Conservation (phyloP, 2,888 invertebrate species). For the Xestia ashworthii region DNA sequence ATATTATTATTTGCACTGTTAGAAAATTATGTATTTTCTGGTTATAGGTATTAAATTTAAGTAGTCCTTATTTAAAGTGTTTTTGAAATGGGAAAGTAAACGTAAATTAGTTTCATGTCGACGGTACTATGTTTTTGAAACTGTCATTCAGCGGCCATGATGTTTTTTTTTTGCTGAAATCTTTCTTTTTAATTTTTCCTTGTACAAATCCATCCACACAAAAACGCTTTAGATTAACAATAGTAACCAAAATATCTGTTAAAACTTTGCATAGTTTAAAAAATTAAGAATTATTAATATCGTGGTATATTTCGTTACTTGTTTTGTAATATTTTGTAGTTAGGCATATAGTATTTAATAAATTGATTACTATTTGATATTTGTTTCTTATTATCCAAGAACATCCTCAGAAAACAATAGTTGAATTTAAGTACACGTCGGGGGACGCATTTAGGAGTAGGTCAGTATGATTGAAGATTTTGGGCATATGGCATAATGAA, state of each 20-base stretch:
- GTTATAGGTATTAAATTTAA: no score
- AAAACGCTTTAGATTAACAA: constrained; percentile 13
- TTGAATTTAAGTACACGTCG: neutral
- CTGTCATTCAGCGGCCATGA: neutral
- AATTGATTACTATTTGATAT: constrained; percentile 52
- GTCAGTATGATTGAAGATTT: neutral
- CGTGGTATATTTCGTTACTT: constrained; percentile 61
- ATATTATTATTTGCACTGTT: neutral
- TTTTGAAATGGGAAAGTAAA: neutral
- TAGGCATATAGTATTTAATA: constrained; percentile 56
- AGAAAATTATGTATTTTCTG: neutral
- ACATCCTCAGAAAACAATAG: neutral
- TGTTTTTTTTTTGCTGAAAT: neutral
- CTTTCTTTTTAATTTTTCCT: neutral
- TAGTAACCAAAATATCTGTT: constrained; percentile 47
- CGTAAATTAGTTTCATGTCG: neutral
- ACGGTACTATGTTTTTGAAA: neutral
- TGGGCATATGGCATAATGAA: neutral
- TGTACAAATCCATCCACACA: neutral
- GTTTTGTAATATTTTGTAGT: constrained; percentile 57
- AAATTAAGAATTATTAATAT: constrained; percentile 34
- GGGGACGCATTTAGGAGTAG: neutral
- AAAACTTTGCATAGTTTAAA: constrained; percentile 62
- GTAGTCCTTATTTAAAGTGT: neutral
- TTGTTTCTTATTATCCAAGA: constrained; percentile 12